Percentiles rank a stretch among this genome's conserved stretches.
Evolutionary conservation across 64 coral and sea anemone genomes (phyloP).

Genomic region (Exaiptasia diaphana): DNA sequence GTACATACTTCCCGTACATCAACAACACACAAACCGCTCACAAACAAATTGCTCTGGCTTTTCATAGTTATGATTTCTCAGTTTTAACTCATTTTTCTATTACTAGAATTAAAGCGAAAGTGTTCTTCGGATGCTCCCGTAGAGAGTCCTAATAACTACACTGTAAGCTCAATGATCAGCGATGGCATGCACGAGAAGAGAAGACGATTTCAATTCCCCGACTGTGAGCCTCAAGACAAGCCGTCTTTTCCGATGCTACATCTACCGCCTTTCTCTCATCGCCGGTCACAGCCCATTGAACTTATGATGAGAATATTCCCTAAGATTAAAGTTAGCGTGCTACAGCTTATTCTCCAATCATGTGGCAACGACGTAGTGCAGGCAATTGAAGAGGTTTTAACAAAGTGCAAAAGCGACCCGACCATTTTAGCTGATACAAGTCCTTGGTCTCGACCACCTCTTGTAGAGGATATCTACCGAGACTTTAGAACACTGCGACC

Average conservation of each 20-base stretch:
- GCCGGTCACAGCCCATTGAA: constrained; percentile 80
- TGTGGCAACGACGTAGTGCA: constrained; percentile 85
- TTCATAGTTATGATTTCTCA: not conserved
- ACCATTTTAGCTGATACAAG: constrained; percentile 59
- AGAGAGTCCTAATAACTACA: not conserved
- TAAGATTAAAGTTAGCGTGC: constrained; percentile 88
- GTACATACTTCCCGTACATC: not conserved
- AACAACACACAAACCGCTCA: not conserved
- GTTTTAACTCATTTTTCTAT: not conserved
- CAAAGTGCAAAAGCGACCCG: constrained; percentile 75
- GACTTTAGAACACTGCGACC: constrained; percentile 43
- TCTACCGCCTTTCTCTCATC: constrained; percentile 31
- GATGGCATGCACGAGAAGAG: constrained; percentile 65
- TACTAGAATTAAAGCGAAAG: constrained; percentile 47
- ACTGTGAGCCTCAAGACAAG: constrained; percentile 78
- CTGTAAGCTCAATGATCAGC: constrained; percentile 12
- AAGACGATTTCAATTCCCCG: constrained; percentile 36
- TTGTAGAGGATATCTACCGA: constrained; percentile 10
- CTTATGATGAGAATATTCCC: constrained; percentile 87
- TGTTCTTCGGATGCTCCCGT: not conserved
- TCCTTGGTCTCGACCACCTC: constrained; percentile 44
- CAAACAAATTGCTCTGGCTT: not conserved
- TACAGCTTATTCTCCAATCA: constrained; percentile 90
- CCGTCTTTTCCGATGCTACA: constrained; percentile 34
- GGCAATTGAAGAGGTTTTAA: constrained; percentile 85